These are phyloP conservation scores for Bostrychus sinensis DNA, from an alignment of 2,113 vertebrate species.

Conservation along the genomic window DNA sequence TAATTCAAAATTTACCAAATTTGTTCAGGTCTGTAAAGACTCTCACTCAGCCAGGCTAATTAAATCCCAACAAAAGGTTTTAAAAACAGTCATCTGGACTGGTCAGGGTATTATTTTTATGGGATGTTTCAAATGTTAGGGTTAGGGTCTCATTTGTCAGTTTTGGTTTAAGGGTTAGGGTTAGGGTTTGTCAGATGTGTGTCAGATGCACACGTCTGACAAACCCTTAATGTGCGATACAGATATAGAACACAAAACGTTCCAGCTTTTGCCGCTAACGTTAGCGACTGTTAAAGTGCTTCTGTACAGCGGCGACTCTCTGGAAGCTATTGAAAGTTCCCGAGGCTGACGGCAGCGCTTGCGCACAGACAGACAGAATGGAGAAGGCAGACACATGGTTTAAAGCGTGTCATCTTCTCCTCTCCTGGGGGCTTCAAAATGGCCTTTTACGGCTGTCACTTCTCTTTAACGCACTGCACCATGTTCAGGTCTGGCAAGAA, in stretches of 20 bases:
- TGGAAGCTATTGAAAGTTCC: background rate
- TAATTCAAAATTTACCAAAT: too few species aligned
- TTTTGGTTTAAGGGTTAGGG: too few species aligned
- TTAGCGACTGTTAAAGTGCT: slow-evolving; percentile 5
- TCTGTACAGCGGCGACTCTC: background rate
- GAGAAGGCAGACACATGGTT: slow-evolving; percentile 15
- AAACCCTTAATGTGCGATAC: background rate
- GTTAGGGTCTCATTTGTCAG: too few species aligned
- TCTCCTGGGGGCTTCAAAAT: slow-evolving; percentile 39
- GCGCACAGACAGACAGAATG: background rate
- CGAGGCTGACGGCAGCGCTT: slow-evolving; percentile 2
- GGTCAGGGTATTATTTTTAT: too few species aligned
- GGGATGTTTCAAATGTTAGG: too few species aligned
- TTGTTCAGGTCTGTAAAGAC: too few species aligned
- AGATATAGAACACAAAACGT: background rate
- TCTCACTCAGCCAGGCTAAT: too few species aligned
- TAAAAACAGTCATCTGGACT: too few species aligned
- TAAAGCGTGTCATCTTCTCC: slow-evolving; percentile 18
- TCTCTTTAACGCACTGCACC: slow-evolving; percentile 26
- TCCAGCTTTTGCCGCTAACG: slow-evolving; percentile 1
- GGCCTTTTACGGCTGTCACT: slow-evolving; percentile 51
- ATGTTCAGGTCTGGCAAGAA: slow-evolving; percentile 24
- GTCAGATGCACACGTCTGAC: background rate
- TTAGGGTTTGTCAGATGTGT: too few species aligned
- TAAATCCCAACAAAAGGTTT: too few species aligned